Conservation (phyloP, 2,888 invertebrate genomes). For the Mesoligia furuncula region DNA sequence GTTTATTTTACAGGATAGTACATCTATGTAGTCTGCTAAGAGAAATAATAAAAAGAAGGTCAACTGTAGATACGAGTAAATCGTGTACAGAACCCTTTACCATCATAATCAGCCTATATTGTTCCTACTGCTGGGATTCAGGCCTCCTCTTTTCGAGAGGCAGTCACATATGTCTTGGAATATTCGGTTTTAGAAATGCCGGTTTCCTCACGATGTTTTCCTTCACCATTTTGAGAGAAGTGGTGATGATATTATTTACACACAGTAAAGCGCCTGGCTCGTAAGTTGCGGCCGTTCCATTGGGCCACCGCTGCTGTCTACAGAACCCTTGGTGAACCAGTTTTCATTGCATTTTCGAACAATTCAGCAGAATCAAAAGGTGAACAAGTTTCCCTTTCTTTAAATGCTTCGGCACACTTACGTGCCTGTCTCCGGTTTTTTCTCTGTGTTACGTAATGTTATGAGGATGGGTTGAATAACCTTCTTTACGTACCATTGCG, state of each 20-base stretch:
- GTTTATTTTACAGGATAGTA: not conserved
- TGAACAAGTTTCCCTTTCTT: conserved; percentile 45
- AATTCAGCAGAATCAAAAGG: not conserved
- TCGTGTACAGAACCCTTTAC: no score
- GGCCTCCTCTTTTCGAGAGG: no score
- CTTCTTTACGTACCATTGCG: conserved; percentile 17
- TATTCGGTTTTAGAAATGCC: no score
- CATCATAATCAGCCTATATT: no score
- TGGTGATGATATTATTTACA: no score
- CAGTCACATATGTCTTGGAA: no score
- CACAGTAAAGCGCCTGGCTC: no score
- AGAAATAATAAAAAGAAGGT: not conserved
- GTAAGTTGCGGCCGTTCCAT: no score
- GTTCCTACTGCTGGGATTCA: no score
- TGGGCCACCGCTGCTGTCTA: no score
- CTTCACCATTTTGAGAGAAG: no score
- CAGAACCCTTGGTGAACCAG: not conserved
- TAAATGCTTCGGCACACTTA: conserved; percentile 8
- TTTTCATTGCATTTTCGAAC: not conserved
- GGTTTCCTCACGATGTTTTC: no score
- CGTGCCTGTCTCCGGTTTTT: conserved; percentile 34
- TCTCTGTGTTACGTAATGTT: conserved; percentile 40
- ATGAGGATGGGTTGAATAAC: conserved; percentile 35
- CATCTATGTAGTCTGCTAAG: not conserved
- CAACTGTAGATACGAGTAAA: not conserved